Evolutionary conservation across 1,140 invertebrate species (phyloP).

Genomic region (Grapholita molesta): DNA sequence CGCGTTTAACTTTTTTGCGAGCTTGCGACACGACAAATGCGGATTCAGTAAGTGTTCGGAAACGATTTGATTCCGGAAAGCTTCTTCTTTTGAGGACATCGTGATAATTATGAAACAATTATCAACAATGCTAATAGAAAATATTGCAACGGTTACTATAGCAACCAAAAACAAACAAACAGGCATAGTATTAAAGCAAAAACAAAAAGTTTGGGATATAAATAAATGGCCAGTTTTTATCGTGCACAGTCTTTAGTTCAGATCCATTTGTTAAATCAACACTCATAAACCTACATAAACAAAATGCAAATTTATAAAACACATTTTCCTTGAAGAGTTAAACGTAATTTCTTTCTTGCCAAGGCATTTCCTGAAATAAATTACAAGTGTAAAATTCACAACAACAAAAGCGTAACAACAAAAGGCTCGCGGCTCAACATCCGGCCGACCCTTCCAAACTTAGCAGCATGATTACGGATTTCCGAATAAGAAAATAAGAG

Average conservation of each 20-base stretch:
- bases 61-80: too few relatives aligned
- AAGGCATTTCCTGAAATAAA: slow-evolving; percentile 76
- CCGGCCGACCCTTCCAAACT: slow-evolving; percentile 75
- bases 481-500: slow-evolving; percentile 71
- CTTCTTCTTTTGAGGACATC: too few relatives aligned
- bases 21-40: too few relatives aligned
- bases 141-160: too few relatives aligned
- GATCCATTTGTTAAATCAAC: slow-evolving; percentile 20
- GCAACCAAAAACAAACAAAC: too few relatives aligned
- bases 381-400: slow-evolving; percentile 78
- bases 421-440: slow-evolving; percentile 75
- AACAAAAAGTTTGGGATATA: too few relatives aligned
- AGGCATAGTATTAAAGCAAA: too few relatives aligned
- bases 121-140: too few relatives aligned
- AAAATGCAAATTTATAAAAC: slow-evolving; percentile 74
- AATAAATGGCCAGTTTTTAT: too few relatives aligned
- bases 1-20: too few relatives aligned
- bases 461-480: slow-evolving; percentile 76
- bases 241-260: neutral
- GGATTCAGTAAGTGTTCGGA: too few relatives aligned
- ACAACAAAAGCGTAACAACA: slow-evolving; percentile 75
- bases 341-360: slow-evolving; percentile 75
- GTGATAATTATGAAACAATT: too few relatives aligned
- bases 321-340: slow-evolving; percentile 74
- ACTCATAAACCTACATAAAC: slow-evolving; percentile 51